These are phyloP conservation scores for Poeciliopsis occidentalis DNA, from an alignment of 2,113 vertebrate species.

Conservation along the genomic window DNA sequence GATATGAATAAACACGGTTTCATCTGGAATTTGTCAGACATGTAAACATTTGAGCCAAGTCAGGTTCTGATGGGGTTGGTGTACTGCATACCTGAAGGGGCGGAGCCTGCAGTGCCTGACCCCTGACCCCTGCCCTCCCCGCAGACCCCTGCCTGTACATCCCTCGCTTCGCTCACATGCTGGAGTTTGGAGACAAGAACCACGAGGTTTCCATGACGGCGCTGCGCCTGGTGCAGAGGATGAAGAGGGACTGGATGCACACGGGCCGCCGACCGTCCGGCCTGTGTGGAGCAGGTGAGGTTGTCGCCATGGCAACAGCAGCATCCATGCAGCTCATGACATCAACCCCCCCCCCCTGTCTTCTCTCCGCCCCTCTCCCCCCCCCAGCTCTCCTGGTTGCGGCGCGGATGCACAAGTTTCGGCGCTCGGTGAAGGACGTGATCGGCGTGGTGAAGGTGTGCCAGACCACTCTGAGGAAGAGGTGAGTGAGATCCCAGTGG, in stretches of 20 bases:
- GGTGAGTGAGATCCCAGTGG: constrained; percentile 76
- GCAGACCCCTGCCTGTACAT: constrained; percentile 96
- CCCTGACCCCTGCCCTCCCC: background rate
- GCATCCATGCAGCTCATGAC: background rate
- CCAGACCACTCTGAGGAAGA: constrained; percentile 95
- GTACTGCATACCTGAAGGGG: no score
- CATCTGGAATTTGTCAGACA: no score
- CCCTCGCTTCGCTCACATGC: constrained; percentile 95
- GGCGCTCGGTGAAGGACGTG: constrained; percentile 94
- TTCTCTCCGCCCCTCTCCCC: no score
- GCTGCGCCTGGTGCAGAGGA: constrained; percentile 92
- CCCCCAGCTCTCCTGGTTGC: constrained; percentile 91
- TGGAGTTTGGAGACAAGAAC: constrained; percentile 94
- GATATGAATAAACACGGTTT: no score
- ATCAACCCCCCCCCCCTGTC: background rate
- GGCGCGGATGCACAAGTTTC: constrained; percentile 98
- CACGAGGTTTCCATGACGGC: constrained; percentile 99
- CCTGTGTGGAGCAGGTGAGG: constrained; percentile 92
- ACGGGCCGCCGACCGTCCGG: constrained; percentile 93
- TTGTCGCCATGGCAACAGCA: background rate
- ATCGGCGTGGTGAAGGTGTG: constrained; percentile 98
- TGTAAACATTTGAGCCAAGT: no score
- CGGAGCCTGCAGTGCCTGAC: no score
- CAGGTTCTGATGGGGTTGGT: no score
- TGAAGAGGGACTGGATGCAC: constrained; percentile 99